Evolutionary conservation across 2,888 invertebrate genomes (phyloP).

Genomic region (Mayetiola destructor): DNA sequence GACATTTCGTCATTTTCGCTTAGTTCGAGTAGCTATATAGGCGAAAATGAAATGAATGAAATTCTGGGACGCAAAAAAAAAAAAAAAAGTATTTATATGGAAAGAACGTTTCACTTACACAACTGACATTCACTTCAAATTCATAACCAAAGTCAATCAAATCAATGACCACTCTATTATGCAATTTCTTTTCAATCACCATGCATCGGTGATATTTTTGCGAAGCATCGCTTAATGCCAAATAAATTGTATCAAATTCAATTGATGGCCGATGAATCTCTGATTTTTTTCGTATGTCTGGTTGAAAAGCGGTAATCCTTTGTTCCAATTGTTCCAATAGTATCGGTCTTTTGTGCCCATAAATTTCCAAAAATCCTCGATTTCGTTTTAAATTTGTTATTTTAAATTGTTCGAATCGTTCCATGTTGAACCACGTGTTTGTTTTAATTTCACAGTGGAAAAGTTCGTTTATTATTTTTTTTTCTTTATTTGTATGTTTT

Average conservation of each 20-base stretch:
- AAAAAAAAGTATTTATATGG: not conserved
- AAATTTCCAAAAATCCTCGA: constrained; percentile 53
- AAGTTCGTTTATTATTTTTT: too few relatives aligned
- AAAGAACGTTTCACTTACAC: constrained; percentile 32
- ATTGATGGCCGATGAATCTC: constrained; percentile 19
- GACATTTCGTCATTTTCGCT: not conserved
- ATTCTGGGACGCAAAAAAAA: not conserved
- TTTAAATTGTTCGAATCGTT: constrained; percentile 27
- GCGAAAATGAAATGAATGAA: not conserved
- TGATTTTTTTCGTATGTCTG: not conserved
- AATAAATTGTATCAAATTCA: constrained; percentile 38
- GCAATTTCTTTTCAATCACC: constrained; percentile 32
- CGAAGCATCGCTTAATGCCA: constrained; percentile 52
- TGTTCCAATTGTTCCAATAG: constrained; percentile 21
- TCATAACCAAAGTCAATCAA: constrained; percentile 55
- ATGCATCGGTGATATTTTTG: constrained; percentile 51
- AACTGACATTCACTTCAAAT: constrained; percentile 42
- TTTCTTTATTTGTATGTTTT: too few relatives aligned
- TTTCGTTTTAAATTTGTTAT: constrained; percentile 56
- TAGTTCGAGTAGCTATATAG: not conserved
- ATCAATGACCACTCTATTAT: constrained; percentile 46
- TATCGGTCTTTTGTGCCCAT: constrained; percentile 51
- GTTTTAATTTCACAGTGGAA: too few relatives aligned
- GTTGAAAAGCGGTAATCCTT: constrained; percentile 42
- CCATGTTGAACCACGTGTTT: constrained; percentile 15